These are phyloP conservation scores for Pantherophis vulpinus DNA, from an alignment of 2,797 vertebrate species.

Conservation along the genomic window DNA sequence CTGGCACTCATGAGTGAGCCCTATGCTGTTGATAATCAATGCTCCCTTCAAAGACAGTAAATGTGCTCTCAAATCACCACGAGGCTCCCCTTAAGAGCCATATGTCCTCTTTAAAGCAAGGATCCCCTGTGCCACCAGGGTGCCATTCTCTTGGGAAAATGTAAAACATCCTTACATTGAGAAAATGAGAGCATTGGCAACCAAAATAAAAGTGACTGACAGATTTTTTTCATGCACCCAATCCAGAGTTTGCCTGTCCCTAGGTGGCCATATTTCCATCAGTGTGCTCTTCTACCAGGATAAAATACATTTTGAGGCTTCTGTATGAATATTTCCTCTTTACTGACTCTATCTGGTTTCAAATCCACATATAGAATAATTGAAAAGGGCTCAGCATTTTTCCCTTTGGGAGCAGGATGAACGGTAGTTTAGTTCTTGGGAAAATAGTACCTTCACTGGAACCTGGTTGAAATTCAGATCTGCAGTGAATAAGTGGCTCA, in stretches of 20 bases:
- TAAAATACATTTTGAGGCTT: not conserved
- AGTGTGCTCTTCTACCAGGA: not conserved
- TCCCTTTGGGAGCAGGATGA: not conserved
- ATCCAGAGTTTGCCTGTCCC: slow-evolving; percentile 52
- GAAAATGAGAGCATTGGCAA: slow-evolving; percentile 29
- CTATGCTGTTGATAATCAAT: slow-evolving; percentile 48
- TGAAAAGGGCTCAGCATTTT: not conserved
- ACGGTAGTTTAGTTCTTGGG: not conserved
- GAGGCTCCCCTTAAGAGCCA: slow-evolving; percentile 50
- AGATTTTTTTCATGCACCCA: slow-evolving; percentile 57
- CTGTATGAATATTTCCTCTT: not conserved
- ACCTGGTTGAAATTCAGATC: not conserved
- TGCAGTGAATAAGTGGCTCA: not conserved
- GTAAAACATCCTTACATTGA: slow-evolving; percentile 57
- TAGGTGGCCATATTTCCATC: slow-evolving; percentile 9
- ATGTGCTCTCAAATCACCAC: slow-evolving; percentile 57
- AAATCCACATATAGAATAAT: not conserved
- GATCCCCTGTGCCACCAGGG: slow-evolving; percentile 32
- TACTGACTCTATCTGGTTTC: not conserved
- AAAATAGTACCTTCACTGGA: not conserved
- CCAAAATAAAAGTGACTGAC: slow-evolving; percentile 54
- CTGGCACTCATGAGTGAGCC: slow-evolving; percentile 29
- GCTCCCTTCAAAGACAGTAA: slow-evolving; percentile 62
- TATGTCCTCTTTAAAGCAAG: slow-evolving; percentile 57
- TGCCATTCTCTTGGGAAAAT: slow-evolving; percentile 15